These are phyloP conservation scores for Stenchaetothrips biformis DNA, from an alignment of 2,888 invertebrate species.

Conservation along the genomic window DNA sequence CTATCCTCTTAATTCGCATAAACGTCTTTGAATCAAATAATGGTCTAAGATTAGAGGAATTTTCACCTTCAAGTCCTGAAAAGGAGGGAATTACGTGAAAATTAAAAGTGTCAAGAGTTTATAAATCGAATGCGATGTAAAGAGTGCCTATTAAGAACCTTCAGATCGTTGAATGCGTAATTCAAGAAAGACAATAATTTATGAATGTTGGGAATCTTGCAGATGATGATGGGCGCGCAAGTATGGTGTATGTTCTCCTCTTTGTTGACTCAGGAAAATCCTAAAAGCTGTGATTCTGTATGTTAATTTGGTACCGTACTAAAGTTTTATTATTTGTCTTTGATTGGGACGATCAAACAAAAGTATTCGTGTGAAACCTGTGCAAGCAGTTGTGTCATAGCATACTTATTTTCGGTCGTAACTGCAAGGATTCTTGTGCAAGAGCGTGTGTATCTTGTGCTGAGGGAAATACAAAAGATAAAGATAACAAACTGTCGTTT, in stretches of 20 bases:
- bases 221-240: background rate
- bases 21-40: too few species aligned
- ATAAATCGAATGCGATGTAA: too few species aligned
- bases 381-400: background rate
- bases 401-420: slow-evolving; percentile 19
- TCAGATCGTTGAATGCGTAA: background rate
- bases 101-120: too few species aligned
- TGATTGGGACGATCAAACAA: background rate
- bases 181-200: slow-evolving; percentile 24
- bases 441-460: background rate
- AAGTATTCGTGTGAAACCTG: background rate
- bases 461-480: slow-evolving; percentile 4
- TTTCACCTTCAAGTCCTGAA: too few species aligned
- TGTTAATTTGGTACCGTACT: slow-evolving; percentile 19
- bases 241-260: background rate
- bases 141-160: too few species aligned
- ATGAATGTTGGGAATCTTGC: slow-evolving; percentile 6
- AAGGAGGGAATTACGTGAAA: too few species aligned
- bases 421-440: background rate
- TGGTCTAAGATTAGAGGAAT: too few species aligned
- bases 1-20: too few species aligned
- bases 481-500: background rate
- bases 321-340: slow-evolving; percentile 20
- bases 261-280: slow-evolving; percentile 21
- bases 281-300: slow-evolving; percentile 25